These are phyloP conservation scores for Gymnoscopelus microlampas DNA, from an alignment of 2,797 vertebrate genomes.

Conservation along the genomic window DNA sequence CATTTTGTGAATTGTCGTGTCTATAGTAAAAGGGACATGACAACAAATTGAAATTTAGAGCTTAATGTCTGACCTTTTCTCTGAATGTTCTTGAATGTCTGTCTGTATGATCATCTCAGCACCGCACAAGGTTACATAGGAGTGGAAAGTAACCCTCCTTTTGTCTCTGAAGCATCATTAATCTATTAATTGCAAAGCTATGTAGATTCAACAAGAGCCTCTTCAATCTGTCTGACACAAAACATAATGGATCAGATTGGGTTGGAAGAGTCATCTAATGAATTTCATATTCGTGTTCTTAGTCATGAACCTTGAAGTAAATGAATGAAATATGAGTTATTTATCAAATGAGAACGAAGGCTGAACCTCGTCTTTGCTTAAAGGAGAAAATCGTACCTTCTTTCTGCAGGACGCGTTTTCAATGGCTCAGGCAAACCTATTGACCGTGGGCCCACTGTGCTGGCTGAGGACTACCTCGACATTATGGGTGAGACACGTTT, in stretches of 20 bases:
- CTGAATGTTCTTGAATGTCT: constrained; percentile 49
- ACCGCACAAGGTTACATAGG: constrained; percentile 55
- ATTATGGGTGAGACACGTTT: constrained; percentile 80
- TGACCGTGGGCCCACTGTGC: constrained; percentile 83
- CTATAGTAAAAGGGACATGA: constrained; percentile 32
- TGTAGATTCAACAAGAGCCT: constrained; percentile 44
- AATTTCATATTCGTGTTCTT: constrained; percentile 35
- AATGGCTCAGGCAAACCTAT: constrained; percentile 88
- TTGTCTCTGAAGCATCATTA: constrained; percentile 67
- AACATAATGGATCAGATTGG: constrained; percentile 50
- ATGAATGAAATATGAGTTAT: constrained; percentile 19
- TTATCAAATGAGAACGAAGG: constrained; percentile 8
- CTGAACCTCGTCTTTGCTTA: constrained; percentile 12
- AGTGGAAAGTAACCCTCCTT: constrained; percentile 54
- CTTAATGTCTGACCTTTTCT: constrained; percentile 12
- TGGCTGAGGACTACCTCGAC: constrained; percentile 87
- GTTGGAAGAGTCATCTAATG: constrained; percentile 54
- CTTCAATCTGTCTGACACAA: constrained; percentile 41
- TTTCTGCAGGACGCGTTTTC: constrained; percentile 82
- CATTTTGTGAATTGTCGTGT: too few species aligned
- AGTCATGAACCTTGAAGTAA: constrained; percentile 40
- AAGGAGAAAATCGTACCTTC: constrained; percentile 7
- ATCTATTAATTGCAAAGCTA: constrained; percentile 60
- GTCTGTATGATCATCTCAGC: constrained; percentile 60
- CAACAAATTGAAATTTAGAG: constrained; percentile 41